Evolutionary conservation across 2,888 invertebrate genomes (phyloP).

Genomic region (Eristalinus aeneus): DNA sequence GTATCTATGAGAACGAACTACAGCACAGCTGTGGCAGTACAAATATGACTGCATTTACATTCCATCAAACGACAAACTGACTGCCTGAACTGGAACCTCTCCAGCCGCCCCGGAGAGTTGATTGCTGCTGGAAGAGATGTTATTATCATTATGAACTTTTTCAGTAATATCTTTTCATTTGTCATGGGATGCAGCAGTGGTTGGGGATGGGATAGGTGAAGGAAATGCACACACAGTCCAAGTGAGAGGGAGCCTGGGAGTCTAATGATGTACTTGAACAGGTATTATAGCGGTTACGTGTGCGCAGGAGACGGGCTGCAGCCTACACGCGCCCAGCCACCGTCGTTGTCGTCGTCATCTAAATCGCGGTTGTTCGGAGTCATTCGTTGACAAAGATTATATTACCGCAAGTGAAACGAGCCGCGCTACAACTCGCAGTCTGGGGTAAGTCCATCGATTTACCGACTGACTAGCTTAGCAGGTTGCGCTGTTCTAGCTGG

Average conservation of each 20-base stretch:
- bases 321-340: not conserved
- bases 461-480: conserved; percentile 24
- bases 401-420: conserved; percentile 42
- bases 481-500: conserved; percentile 23
- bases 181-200: conserved; percentile 41
- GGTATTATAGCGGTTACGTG: conserved; percentile 48
- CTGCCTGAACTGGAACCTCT: conserved; percentile 40
- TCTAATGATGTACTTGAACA: conserved; percentile 47
- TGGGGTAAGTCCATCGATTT: conserved; percentile 40
- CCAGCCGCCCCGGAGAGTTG: conserved; percentile 8
- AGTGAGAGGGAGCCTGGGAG: conserved; percentile 12
- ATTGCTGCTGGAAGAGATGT: conserved; percentile 45
- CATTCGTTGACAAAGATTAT: conserved; percentile 58
- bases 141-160: conserved; percentile 46
- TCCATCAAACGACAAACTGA: conserved; percentile 22
- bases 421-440: conserved; percentile 1
- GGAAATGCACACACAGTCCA: conserved; percentile 6
- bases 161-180: conserved; percentile 50
- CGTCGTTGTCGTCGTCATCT: not conserved
- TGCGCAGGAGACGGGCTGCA: not conserved
- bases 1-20: conserved; percentile 39
- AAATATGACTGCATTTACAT: conserved; percentile 60
- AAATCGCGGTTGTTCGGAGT: conserved; percentile 22
- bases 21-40: conserved; percentile 19
- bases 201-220: conserved; percentile 22